These are phyloP conservation scores for Crotophaga sulcirostris DNA, from an alignment of 2,113 vertebrate genomes.

Conservation along the genomic window DNA sequence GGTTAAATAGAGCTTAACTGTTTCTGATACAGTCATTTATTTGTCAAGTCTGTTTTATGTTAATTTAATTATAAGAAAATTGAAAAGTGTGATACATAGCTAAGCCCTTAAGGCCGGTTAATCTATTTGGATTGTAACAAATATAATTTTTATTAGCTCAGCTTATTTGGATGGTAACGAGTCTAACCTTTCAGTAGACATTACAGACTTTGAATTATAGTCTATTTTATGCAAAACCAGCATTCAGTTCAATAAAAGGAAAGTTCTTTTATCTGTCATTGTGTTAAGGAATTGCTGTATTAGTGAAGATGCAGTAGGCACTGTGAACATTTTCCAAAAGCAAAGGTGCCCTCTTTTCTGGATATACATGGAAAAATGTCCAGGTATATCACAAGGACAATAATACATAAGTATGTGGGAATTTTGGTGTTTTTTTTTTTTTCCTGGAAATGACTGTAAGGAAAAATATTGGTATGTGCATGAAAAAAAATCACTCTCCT, in stretches of 20 bases:
- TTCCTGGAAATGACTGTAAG: background rate
- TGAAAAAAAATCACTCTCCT: background rate
- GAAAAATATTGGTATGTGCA: background rate
- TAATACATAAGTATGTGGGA: background rate
- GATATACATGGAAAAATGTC: background rate
- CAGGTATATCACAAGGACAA: constrained; percentile 19
- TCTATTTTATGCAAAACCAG: constrained; percentile 79
- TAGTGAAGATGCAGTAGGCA: constrained; percentile 47
- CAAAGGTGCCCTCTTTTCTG: background rate
- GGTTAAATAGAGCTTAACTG: constrained; percentile 77
- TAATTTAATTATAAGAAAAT: constrained; percentile 85
- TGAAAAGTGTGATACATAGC: constrained; percentile 79
- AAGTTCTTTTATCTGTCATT: constrained; percentile 76
- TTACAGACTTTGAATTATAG: constrained; percentile 78
- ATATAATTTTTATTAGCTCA: constrained; percentile 85
- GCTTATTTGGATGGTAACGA: constrained; percentile 79
- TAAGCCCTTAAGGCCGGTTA: constrained; percentile 82
- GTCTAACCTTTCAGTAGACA: constrained; percentile 78
- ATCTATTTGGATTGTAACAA: constrained; percentile 85
- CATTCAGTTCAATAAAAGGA: constrained; percentile 74
- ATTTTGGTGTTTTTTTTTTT: background rate
- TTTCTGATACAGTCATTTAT: constrained; percentile 79
- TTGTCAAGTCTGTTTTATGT: constrained; percentile 80
- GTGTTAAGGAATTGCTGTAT: constrained; percentile 69
- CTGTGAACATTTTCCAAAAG: constrained; percentile 48